Percentiles rank a stretch among this genome's conserved stretches.
Evolutionary conservation across 2,888 invertebrate species (phyloP).

Genomic region (Epinotia nisella): DNA sequence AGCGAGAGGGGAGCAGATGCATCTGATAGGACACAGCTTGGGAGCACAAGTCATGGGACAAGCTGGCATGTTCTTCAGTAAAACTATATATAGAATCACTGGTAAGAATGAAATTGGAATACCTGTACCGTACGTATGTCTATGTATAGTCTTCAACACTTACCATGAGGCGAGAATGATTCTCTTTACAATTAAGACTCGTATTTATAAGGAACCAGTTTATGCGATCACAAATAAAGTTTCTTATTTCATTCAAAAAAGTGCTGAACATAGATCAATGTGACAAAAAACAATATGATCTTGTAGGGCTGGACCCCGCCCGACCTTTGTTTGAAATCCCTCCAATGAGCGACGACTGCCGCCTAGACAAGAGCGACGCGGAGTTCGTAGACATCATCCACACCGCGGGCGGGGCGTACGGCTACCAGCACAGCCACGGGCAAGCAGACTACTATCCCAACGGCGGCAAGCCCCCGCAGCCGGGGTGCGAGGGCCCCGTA

Average conservation of each 20-base stretch:
- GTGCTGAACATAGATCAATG: neutral
- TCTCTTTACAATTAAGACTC: too few species aligned
- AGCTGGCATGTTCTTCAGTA: constrained; percentile 77
- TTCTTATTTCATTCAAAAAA: too few species aligned
- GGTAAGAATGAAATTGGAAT: constrained; percentile 74
- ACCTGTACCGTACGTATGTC: too few species aligned
- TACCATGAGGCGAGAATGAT: too few species aligned
- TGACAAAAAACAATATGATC: too few species aligned
- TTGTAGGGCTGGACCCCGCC: constrained; percentile 87
- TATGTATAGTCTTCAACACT: too few species aligned
- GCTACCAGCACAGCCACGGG: constrained; percentile 86
- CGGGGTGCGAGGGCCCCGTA: constrained; percentile 85
- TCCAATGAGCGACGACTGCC: constrained; percentile 62
- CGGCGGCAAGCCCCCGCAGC: constrained; percentile 87
- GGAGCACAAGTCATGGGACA: constrained; percentile 87
- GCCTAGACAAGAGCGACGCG: constrained; percentile 87
- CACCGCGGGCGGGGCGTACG: constrained; percentile 87
- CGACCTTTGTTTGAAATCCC: constrained; percentile 85
- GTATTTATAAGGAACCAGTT: too few species aligned
- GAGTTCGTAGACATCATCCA: constrained; percentile 91
- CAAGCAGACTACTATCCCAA: constrained; percentile 91
- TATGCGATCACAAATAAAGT: too few species aligned
- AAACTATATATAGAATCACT: constrained; percentile 84
- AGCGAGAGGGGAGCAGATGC: constrained; percentile 58
- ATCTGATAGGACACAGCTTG: constrained; percentile 83